Evolutionary conservation across 2,888 invertebrate genomes (phyloP).

Genomic region (Ryuthela nishihirai): DNA sequence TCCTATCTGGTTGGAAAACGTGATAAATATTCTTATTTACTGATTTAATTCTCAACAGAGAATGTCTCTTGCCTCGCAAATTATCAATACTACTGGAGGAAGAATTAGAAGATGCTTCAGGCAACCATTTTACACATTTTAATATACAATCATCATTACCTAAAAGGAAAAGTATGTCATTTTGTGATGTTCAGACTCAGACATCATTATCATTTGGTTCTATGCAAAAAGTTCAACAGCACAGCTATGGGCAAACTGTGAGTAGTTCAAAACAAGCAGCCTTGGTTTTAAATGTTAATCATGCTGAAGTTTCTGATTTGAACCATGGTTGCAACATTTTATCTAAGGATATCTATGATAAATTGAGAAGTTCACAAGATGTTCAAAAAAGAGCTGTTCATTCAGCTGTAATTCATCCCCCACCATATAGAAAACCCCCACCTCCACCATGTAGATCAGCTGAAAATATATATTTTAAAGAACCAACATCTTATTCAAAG

Average conservation of each 20-base stretch:
- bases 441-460: background rate
- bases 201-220: conserved; percentile 23
- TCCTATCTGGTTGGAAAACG: too few relatives aligned
- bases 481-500: conserved; percentile 4
- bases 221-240: background rate
- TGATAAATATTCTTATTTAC: conserved; percentile 1
- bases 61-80: conserved; percentile 29
- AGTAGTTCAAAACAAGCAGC: background rate
- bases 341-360: too few relatives aligned
- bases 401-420: conserved; percentile 27
- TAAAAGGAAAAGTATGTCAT: conserved; percentile 12
- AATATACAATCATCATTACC: conserved; percentile 14
- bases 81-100: conserved; percentile 31
- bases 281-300: conserved; percentile 7
- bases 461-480: conserved; percentile 4
- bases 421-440: conserved; percentile 20
- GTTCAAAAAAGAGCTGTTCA: conserved; percentile 20
- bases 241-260: background rate
- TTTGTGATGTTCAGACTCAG: conserved; percentile 26
- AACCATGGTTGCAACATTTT: conserved; percentile 14
- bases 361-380: too few relatives aligned
- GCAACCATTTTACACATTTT: conserved; percentile 22
- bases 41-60: conserved; percentile 25
- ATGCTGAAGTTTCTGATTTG: conserved; percentile 5
- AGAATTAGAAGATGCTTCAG: conserved; percentile 21